A percentile compares a stretch with the other conserved stretches of the same genome.
These are phyloP conservation scores for Pelmatolapia mariae DNA, from an alignment of 2,113 vertebrate species.

Conservation along the genomic window DNA sequence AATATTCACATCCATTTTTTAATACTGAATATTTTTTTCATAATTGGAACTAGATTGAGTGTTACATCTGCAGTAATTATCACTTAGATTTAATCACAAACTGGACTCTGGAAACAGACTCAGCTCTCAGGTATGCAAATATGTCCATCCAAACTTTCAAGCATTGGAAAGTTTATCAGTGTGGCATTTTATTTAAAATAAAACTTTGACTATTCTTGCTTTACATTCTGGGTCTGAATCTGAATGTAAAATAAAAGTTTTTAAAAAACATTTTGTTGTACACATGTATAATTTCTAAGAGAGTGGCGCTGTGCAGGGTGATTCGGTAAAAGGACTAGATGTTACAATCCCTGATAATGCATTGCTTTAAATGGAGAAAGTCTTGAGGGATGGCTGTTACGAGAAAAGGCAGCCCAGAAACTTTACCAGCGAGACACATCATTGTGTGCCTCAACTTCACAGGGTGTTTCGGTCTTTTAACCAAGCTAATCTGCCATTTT, in stretches of 20 bases:
- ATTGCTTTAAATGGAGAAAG: rapidly evolving
- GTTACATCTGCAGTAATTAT: rapidly evolving
- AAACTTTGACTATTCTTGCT: background rate
- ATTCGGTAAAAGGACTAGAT: background rate
- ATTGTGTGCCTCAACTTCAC: too few relatives aligned
- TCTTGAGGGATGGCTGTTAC: rapidly evolving
- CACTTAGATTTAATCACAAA: rapidly evolving
- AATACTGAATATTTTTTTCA: background rate
- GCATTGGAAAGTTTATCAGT: background rate
- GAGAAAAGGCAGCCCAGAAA: background rate
- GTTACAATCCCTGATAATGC: rapidly evolving
- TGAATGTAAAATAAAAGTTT: background rate
- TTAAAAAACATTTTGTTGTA: rapidly evolving
- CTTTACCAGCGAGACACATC: rapidly evolving
- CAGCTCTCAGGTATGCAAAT: background rate
- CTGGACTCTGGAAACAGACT: background rate
- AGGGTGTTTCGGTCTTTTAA: too few relatives aligned
- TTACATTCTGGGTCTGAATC: rapidly evolving
- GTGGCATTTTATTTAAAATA: background rate
- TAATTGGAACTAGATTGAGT: background rate
- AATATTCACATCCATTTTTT: background rate
- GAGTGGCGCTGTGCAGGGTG: background rate
- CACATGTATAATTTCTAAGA: background rate
- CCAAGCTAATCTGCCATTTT: too few relatives aligned
- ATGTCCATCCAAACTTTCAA: background rate